Percentiles rank a stretch among this genome's conserved stretches.
These are phyloP conservation scores for Caenorhabditis sp. DNA, from an alignment of 2,888 invertebrate species.

Conservation along the genomic window DNA sequence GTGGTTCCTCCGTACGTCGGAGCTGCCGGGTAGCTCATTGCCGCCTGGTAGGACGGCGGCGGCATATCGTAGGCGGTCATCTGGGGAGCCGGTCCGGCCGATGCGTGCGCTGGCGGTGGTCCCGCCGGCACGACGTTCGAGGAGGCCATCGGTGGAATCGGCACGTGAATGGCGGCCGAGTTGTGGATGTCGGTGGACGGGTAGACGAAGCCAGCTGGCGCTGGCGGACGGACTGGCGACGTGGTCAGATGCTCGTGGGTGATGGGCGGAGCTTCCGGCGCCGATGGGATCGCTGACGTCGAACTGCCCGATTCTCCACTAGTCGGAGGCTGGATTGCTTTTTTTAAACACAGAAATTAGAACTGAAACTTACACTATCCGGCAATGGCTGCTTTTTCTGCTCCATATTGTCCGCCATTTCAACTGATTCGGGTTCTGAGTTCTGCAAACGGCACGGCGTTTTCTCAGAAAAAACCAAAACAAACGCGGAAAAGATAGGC, in stretches of 20 bases:
- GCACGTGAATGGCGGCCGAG: conserved; percentile 8
- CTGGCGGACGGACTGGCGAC: conserved; percentile 43
- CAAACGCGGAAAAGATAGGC: too few species aligned
- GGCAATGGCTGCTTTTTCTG: conserved; percentile 25
- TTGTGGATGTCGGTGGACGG: conserved; percentile 29
- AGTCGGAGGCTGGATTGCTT: too few species aligned
- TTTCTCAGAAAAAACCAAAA: too few species aligned
- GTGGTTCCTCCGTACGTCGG: conserved; percentile 52
- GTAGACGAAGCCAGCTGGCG: conserved; percentile 46
- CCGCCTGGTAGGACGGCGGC: conserved; percentile 59
- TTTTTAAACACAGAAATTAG: not conserved
- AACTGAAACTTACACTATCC: conserved; percentile 24
- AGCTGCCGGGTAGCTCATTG: conserved; percentile 61
- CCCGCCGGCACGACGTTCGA: conserved; percentile 15
- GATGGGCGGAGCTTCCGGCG: conserved; percentile 12
- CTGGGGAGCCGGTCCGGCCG: conserved; percentile 40
- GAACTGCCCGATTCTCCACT: conserved; percentile 29
- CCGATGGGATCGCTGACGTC: conserved; percentile 24
- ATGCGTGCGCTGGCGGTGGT: conserved; percentile 37
- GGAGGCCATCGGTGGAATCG: not conserved
- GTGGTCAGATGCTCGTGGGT: not conserved
- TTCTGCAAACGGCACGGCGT: not conserved
- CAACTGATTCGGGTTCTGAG: not conserved
- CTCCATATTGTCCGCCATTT: conserved; percentile 16
- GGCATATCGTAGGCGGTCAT: conserved; percentile 43